These are phyloP conservation scores for Orientallactaga bullata DNA, from an alignment of 2,113 vertebrate species.

Conservation along the genomic window DNA sequence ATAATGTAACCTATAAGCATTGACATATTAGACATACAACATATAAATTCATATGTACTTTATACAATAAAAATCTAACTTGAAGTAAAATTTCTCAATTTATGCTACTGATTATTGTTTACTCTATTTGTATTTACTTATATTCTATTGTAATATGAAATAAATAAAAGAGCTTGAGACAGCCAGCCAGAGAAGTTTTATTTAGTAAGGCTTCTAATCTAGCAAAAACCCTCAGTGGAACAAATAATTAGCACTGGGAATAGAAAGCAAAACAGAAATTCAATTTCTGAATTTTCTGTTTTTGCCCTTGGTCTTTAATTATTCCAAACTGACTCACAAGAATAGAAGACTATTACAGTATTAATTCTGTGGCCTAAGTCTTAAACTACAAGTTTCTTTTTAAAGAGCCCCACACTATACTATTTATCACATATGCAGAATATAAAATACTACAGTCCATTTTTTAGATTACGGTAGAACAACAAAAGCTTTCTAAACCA, in stretches of 20 bases:
- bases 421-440: background rate
- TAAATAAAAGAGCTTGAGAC: constrained; percentile 50
- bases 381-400: constrained; percentile 34
- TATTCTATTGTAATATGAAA: constrained; percentile 39
- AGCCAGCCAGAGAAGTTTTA: constrained; percentile 56
- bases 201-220: constrained; percentile 43
- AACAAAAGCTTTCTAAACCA: background rate
- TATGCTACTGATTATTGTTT: constrained; percentile 31
- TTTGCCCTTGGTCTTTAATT: constrained; percentile 28
- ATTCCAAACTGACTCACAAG: constrained; percentile 41
- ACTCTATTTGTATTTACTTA: constrained; percentile 43
- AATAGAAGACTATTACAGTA: constrained; percentile 36
- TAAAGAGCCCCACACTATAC: background rate
- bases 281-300: constrained; percentile 39
- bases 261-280: constrained; percentile 60
- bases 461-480: constrained; percentile 42
- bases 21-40: constrained; percentile 39
- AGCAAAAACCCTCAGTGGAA: constrained; percentile 34
- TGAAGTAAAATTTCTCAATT: constrained; percentile 36
- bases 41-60: constrained; percentile 35
- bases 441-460: background rate
- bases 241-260: constrained; percentile 43
- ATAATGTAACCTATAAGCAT: constrained; percentile 42
- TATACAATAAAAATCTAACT: constrained; percentile 18
- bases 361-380: background rate